Evolutionary conservation across 1,140 invertebrate species (phyloP).

Genomic region (Procambarus virginalis): DNA sequence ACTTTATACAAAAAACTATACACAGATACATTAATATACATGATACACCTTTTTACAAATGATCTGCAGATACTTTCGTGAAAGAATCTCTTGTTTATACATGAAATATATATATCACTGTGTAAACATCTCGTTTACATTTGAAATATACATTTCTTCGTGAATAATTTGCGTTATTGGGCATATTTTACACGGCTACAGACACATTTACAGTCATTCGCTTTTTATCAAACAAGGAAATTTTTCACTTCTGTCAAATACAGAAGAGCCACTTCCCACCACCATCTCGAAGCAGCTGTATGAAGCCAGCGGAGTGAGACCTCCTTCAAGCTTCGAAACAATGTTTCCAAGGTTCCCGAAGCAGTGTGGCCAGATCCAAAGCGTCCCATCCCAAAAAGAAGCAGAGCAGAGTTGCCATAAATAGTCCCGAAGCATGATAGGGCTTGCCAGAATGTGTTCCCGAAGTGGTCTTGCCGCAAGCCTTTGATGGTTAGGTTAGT

Average conservation of each 20-base stretch:
- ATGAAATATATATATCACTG: not conserved
- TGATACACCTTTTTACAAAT: not conserved
- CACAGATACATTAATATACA: no score
- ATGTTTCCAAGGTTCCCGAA: not conserved
- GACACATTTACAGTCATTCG: not conserved
- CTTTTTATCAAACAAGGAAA: not conserved
- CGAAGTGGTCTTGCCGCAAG: not conserved
- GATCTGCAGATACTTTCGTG: not conserved
- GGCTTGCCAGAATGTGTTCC: not conserved
- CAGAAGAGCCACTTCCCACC: constrained; percentile 30
- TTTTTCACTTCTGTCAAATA: constrained; percentile 26
- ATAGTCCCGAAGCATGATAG: not conserved
- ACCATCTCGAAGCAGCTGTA: not conserved
- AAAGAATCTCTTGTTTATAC: not conserved
- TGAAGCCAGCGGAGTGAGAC: constrained; percentile 1
- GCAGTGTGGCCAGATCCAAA: not conserved
- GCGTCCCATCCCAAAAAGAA: not conserved
- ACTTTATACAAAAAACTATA: no score
- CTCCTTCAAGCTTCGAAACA: not conserved
- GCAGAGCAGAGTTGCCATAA: not conserved
- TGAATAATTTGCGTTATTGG: not conserved
- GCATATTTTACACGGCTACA: no score
- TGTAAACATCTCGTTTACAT: not conserved
- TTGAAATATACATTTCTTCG: not conserved
- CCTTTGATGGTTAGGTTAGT: not conserved